Base-by-base conservation (phyloP, 2,113 vertebrate genomes). In the Osmerus mordax region DNA sequence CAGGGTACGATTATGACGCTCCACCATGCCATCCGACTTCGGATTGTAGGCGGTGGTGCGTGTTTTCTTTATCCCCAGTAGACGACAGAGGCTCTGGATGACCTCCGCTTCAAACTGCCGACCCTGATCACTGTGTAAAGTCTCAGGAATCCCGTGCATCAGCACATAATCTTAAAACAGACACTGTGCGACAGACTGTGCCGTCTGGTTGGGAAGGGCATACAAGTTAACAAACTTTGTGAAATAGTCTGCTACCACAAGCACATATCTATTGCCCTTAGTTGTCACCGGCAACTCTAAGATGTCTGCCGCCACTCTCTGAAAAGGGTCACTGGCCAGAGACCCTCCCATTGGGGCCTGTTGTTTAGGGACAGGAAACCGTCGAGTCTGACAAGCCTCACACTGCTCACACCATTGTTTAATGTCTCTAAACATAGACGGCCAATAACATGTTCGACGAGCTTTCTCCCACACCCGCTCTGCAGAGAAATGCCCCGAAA, bases 141-240 rank as follows among this genome's bases (percentile, higher is more conserved):
- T 12, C 56, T 72, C 65, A 28, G 70, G 65, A 60, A 64, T 18
- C 15, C 59, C 65, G 29, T 77, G 65, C 19, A 64, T 16, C 3
- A 60, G 18, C 51, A 78, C 62, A 70, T 66, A 78, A 9, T 71
- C 60, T 9, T 78, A 61, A 66, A 78, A 78, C 16, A 78, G n/a
- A 21, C 2, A 78, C 23, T 23, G 23, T 23, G 23, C 23, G 23
- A 23, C 66, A 8, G 67, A 56, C 53, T 53, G 25, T 36, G 71
- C 70, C 13, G 53, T 64, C 28, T 73, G 77, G 65, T 74, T 66
- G 2, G 21, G 47, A 19, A 1, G 23, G 2, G 67, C 18, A 61
- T 74, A 76, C 23, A 80, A n/a, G 19, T 76, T 72, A 5, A 75
- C 69, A 79, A 69, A 75, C 62, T 79, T 23, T 23, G 23, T 79